Conservation (phyloP, 2,888 invertebrate genomes). For the Eumerus sabulonum region DNA sequence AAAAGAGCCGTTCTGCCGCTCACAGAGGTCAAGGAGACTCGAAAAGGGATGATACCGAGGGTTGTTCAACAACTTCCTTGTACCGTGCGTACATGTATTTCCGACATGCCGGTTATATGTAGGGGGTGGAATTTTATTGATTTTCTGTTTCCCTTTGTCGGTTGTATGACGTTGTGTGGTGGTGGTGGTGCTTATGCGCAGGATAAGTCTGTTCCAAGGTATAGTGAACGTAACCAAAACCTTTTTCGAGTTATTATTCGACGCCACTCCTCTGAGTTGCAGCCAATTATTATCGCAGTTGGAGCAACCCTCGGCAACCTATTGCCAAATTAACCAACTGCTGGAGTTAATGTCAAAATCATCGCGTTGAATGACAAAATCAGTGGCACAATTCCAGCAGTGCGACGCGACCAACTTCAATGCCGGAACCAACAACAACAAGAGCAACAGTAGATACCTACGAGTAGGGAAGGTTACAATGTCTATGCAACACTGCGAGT, state of each 20-base stretch:
- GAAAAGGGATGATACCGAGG: too few relatives aligned
- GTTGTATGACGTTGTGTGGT: too few relatives aligned
- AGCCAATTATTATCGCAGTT: slow-evolving; percentile 53
- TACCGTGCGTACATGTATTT: too few relatives aligned
- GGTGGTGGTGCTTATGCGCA: too few relatives aligned
- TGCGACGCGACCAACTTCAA: slow-evolving; percentile 49
- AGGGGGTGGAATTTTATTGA: too few relatives aligned
- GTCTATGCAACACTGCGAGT: slow-evolving; percentile 41
- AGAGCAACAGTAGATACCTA: slow-evolving; percentile 19
- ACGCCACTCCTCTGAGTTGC: slow-evolving; percentile 54
- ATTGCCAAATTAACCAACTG: slow-evolving; percentile 68
- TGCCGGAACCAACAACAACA: slow-evolving; percentile 20
- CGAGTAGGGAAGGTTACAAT: slow-evolving; percentile 66
- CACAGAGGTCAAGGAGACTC: too few relatives aligned
- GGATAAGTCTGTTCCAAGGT: too few relatives aligned
- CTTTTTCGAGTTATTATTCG: slow-evolving; percentile 46
- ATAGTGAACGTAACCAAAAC: neutral
- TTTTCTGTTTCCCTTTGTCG: too few relatives aligned
- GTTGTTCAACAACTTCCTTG: too few relatives aligned
- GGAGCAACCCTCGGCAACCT: slow-evolving; percentile 62
- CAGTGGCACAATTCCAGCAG: slow-evolving; percentile 54
- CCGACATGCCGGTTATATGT: too few relatives aligned
- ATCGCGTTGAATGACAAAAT: slow-evolving; percentile 57
- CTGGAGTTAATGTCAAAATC: slow-evolving; percentile 61
- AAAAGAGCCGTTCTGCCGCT: too few relatives aligned